These are phyloP conservation scores for Orussus abietinus DNA, from an alignment of 1,140 invertebrate genomes.

Conservation along the genomic window DNA sequence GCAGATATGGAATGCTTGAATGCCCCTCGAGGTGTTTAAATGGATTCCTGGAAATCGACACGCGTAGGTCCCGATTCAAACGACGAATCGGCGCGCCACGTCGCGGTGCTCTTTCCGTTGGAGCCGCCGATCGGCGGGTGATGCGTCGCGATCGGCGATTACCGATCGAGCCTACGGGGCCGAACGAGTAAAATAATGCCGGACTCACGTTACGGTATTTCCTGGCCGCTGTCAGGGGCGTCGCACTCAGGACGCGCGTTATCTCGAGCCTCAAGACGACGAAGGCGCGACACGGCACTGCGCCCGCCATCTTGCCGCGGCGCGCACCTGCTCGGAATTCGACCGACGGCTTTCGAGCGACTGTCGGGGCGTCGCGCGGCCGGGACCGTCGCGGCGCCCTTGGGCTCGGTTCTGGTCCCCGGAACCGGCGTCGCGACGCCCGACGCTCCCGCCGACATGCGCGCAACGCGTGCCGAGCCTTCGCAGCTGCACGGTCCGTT, in stretches of 20 bases:
- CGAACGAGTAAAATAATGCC: background rate
- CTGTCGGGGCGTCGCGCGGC: conserved; percentile 16
- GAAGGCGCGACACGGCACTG: conserved; percentile 35
- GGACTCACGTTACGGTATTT: conserved; percentile 38
- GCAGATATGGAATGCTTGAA: too few relatives aligned
- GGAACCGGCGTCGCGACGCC: too few relatives aligned
- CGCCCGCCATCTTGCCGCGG: conserved; percentile 17
- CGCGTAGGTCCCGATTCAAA: too few relatives aligned
- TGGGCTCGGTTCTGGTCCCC: background rate
- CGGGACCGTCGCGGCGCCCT: too few relatives aligned
- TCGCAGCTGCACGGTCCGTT: too few relatives aligned
- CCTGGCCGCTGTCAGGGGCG: conserved; percentile 31
- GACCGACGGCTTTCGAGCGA: conserved; percentile 31
- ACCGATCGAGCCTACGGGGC: background rate
- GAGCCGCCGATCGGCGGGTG: too few relatives aligned
- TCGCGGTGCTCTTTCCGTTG: too few relatives aligned
- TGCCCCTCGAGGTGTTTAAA: background rate
- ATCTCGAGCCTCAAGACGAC: conserved; percentile 36
- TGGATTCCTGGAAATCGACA: conserved; percentile 2
- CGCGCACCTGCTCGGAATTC: background rate
- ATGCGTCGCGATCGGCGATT: background rate
- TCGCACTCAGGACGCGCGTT: conserved; percentile 34
- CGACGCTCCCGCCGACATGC: too few relatives aligned
- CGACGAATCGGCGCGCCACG: too few relatives aligned
- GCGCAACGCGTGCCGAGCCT: too few relatives aligned